These are phyloP conservation scores for Thymallus thymallus DNA, from an alignment of 2,113 vertebrate species.

Conservation along the genomic window DNA sequence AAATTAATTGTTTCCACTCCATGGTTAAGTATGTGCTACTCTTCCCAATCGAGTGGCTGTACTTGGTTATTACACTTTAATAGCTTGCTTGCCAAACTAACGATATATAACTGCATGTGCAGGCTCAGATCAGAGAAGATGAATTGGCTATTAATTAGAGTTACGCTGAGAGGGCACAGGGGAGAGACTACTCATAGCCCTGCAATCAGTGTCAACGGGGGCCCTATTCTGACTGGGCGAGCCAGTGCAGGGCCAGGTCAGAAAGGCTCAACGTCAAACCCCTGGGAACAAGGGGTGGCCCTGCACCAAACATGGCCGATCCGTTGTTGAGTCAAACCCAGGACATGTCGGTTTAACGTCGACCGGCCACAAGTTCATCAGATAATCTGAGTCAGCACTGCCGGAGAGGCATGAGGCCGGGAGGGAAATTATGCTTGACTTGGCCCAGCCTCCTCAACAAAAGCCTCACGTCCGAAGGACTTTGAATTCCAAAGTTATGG, in stretches of 20 bases:
- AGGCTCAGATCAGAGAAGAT: conserved; percentile 83
- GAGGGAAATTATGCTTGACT: conserved; percentile 36
- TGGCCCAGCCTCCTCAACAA: conserved; percentile 62
- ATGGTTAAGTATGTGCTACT: conserved; percentile 81
- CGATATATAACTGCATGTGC: conserved; percentile 82
- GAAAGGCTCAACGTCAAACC: conserved; percentile 43
- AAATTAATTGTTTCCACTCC: conserved; percentile 83
- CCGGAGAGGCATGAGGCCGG: conserved; percentile 27
- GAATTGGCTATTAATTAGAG: conserved; percentile 86
- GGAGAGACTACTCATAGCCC: conserved; percentile 81
- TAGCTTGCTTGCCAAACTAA: conserved; percentile 83
- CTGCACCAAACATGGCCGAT: conserved; percentile 52
- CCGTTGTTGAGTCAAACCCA: conserved; percentile 45
- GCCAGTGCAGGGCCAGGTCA: conserved; percentile 71
- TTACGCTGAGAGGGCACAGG: conserved; percentile 81
- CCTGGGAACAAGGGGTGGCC: conserved; percentile 25
- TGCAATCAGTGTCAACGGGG: conserved; percentile 78
- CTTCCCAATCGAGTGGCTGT: conserved; percentile 81
- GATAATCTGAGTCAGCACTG: conserved; percentile 40
- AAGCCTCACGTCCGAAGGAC: conserved; percentile 68
- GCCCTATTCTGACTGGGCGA: conserved; percentile 70
- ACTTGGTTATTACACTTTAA: conserved; percentile 85
- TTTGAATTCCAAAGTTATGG: conserved; percentile 75
- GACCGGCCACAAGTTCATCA: conserved; percentile 39
- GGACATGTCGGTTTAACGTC: conserved; percentile 36